These are phyloP conservation scores for Sparidentex hasta DNA, from an alignment of 2,797 vertebrate species.

Conservation along the genomic window DNA sequence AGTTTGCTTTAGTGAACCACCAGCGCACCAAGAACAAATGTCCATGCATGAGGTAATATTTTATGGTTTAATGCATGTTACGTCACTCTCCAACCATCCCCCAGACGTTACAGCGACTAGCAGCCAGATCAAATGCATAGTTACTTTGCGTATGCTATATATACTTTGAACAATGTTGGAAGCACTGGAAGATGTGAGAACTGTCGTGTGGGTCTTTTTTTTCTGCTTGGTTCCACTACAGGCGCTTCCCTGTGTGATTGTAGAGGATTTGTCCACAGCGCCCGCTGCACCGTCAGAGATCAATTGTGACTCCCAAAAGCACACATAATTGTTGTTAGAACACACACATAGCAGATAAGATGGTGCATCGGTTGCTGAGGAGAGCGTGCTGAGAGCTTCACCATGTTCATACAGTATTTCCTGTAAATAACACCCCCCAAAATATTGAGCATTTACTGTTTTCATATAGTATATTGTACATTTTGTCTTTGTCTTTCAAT, in stretches of 20 bases:
- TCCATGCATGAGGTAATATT: no score
- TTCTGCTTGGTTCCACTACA: background rate
- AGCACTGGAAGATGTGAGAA: background rate
- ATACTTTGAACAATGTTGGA: no score
- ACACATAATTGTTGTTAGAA: background rate
- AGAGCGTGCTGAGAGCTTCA: background rate
- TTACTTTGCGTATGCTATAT: no score
- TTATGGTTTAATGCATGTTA: no score
- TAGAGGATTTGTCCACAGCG: constrained; percentile 1
- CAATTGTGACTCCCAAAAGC: background rate
- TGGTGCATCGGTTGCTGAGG: background rate
- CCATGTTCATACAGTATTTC: background rate
- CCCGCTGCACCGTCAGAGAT: background rate
- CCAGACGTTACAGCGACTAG: no score
- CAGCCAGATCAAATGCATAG: no score
- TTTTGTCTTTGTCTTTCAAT: background rate
- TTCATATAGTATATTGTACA: background rate
- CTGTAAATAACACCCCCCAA: background rate
- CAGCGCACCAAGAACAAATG: no score
- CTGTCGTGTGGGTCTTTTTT: background rate
- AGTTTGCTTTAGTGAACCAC: no score
- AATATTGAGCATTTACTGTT: background rate
- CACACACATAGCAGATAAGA: background rate
- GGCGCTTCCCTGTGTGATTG: background rate
- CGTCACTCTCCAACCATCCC: no score